Evolutionary conservation across 2,888 invertebrate genomes (phyloP).

Genomic region (Adelphocoris suturalis): DNA sequence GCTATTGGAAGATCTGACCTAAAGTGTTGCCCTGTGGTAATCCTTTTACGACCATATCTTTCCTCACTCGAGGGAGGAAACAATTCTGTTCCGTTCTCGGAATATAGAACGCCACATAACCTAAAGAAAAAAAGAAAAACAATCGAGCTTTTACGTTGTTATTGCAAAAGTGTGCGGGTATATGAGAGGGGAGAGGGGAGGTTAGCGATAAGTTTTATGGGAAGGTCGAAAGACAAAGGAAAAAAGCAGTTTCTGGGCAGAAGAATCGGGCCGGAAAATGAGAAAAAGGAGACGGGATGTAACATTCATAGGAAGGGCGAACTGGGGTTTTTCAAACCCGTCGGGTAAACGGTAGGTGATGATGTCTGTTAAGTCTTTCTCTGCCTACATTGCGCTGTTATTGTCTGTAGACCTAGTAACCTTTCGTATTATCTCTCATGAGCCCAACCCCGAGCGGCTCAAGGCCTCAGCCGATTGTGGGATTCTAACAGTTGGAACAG

Average conservation of each 20-base stretch:
- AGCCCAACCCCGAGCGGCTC: not conserved
- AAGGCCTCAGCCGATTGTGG: not conserved
- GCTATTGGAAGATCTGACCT: constrained; percentile 27
- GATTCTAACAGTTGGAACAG: not conserved
- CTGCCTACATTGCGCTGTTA: not conserved
- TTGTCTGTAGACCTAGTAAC: constrained; percentile 32
- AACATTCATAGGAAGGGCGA: constrained; percentile 38
- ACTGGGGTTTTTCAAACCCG: constrained; percentile 34
- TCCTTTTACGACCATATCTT: constrained; percentile 27
- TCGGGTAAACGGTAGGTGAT: not conserved
- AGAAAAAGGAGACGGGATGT: constrained; percentile 54
- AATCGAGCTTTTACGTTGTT: constrained; percentile 14
- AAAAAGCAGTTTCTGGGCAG: not conserved
- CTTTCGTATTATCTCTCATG: constrained; percentile 13
- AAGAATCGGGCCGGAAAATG: constrained; percentile 38
- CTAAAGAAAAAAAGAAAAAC: not conserved
- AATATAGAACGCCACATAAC: constrained; percentile 31
- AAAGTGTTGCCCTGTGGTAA: constrained; percentile 27
- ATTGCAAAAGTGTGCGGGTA: not conserved
- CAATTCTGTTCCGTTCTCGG: not conserved
- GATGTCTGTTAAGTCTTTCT: constrained; percentile 44
- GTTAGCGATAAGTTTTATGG: constrained; percentile 46
- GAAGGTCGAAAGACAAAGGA: not conserved
- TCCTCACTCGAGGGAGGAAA: not conserved
- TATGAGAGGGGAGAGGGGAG: not conserved